Evolutionary conservation across 1,140 invertebrate species (phyloP).

Genomic region (Euwallacea fornicatus): DNA sequence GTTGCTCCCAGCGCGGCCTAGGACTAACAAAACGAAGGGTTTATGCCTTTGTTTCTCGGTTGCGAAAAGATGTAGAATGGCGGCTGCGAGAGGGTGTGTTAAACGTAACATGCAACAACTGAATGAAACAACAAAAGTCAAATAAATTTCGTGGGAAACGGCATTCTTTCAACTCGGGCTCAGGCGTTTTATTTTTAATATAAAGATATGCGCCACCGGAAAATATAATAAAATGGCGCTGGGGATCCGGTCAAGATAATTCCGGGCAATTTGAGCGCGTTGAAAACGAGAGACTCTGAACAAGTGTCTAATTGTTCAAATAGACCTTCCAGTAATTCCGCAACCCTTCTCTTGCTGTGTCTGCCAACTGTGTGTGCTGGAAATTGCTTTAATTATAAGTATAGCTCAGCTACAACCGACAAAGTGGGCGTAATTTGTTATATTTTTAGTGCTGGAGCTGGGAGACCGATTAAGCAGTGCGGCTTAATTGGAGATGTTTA

Average conservation of each 20-base stretch:
- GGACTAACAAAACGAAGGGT: no score
- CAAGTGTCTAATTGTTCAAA: slow-evolving; percentile 6
- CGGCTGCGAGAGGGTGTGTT: no score
- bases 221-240: slow-evolving; percentile 5
- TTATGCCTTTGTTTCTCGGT: no score
- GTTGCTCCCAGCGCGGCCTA: no score
- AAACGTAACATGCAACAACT: no score
- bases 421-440: slow-evolving; percentile 1
- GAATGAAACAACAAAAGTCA: no score
- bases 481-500: background rate
- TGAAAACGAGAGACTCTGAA: slow-evolving; percentile 4
- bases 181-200: background rate
- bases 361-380: background rate
- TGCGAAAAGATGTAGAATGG: no score
- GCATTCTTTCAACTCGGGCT: no score
- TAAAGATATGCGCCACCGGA: slow-evolving; percentile 1
- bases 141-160: no score
- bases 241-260: slow-evolving; percentile 14
- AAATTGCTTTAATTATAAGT: slow-evolving; percentile 16
- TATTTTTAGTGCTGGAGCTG: background rate
- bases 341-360: slow-evolving; percentile 1
- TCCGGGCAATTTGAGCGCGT: slow-evolving; percentile 1
- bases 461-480: background rate
- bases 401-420: slow-evolving; percentile 4
- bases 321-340: background rate